phyloP scores from a whole-genome alignment of 2,797 vertebrate genomes.

The Tolypeutes matacus region DNA sequence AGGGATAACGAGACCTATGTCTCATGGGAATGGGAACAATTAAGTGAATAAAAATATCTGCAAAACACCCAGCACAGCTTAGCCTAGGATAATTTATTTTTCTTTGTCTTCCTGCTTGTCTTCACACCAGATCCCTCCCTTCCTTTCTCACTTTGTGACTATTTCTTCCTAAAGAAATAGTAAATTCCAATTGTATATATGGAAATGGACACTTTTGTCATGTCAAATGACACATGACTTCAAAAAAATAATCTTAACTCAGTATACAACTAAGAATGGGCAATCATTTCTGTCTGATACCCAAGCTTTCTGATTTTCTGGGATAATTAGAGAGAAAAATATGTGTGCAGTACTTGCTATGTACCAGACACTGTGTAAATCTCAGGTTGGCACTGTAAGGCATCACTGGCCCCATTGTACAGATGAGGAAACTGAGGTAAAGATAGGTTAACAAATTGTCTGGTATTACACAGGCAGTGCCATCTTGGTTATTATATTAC shows the following conservation, averaged over 20 bases:
- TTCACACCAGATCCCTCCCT: neutral
- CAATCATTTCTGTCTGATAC: neutral
- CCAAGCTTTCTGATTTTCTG: constrained; percentile 7
- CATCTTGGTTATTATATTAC: too few species aligned
- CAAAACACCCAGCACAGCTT: neutral
- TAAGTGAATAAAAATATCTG: neutral
- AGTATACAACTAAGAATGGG: neutral
- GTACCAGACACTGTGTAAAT: neutral
- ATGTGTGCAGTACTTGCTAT: neutral
- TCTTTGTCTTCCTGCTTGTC: neutral
- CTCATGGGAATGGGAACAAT: neutral
- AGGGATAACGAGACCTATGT: neutral
- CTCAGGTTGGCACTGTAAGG: neutral
- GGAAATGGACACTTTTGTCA: neutral
- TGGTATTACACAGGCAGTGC: neutral
- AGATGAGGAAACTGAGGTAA: neutral
- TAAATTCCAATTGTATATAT: neutral
- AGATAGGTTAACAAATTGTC: neutral
- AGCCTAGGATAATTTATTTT: neutral
- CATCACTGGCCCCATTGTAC: neutral
- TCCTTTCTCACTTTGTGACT: neutral
- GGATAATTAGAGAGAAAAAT: neutral
- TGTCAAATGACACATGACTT: neutral
- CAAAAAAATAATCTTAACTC: neutral
- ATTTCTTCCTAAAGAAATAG: neutral